Conservation (phyloP, 2,113 vertebrate genomes). For the Lepisosteus oculatus region DNA sequence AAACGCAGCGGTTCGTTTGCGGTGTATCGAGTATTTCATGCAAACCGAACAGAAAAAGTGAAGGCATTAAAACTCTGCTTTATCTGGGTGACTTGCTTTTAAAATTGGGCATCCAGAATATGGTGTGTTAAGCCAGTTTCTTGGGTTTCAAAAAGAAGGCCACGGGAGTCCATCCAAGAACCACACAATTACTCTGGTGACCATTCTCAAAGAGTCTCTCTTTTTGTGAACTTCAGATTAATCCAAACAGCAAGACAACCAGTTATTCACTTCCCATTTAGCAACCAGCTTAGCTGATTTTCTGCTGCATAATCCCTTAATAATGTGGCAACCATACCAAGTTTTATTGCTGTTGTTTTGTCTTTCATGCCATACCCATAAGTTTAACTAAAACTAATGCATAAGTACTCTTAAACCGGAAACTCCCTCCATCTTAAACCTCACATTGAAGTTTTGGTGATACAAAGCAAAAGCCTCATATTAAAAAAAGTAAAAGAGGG, state of each 20-base stretch:
- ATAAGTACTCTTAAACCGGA: too few species aligned
- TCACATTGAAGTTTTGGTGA: background rate
- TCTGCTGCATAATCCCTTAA: background rate
- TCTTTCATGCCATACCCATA: background rate
- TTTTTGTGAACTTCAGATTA: slow-evolving; percentile 21
- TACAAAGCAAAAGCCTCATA: background rate
- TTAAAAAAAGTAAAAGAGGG: too few species aligned
- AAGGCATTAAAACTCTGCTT: too few species aligned
- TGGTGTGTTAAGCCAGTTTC: too few species aligned
- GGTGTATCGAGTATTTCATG: too few species aligned
- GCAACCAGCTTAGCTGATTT: background rate
- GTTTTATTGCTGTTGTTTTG: background rate
- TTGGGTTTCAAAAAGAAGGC: slow-evolving; percentile 5
- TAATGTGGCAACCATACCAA: background rate
- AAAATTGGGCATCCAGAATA: too few species aligned
- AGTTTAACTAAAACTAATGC: background rate
- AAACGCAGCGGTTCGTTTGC: too few species aligned
- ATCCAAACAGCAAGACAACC: slow-evolving; percentile 2
- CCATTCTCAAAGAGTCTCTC: slow-evolving; percentile 8
- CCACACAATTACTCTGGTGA: slow-evolving; percentile 15
- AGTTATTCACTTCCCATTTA: slow-evolving; percentile 15
- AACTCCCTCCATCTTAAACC: background rate
- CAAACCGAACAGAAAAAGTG: too few species aligned
- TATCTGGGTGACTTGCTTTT: too few species aligned
- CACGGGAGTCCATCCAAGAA: slow-evolving; percentile 16